Conservation (phyloP, 2,113 vertebrate species). For the Pterocles gutturalis region DNA sequence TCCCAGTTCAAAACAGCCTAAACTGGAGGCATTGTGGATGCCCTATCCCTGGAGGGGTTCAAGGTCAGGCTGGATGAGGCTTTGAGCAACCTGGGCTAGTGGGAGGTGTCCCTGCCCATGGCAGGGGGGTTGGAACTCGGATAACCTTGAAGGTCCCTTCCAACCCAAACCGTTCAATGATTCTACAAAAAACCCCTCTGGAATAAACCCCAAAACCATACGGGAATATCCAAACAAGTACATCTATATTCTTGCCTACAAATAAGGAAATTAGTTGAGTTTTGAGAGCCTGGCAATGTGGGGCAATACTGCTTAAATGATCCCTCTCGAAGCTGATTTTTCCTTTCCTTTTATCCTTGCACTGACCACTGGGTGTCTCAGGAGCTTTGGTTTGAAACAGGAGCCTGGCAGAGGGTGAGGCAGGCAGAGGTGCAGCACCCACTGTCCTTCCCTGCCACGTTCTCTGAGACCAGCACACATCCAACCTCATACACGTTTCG, state of each 20-base stretch:
- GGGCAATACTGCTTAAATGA: background rate
- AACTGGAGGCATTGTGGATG: background rate
- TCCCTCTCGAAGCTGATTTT: background rate
- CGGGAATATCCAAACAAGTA: background rate
- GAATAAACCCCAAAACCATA: fast-evolving
- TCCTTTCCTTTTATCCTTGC: background rate
- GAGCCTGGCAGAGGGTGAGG: background rate
- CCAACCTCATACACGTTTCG: background rate
- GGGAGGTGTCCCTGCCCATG: too few species aligned
- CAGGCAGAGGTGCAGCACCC: background rate
- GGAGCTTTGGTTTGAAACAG: background rate
- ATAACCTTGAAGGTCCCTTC: too few species aligned
- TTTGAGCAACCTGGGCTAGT: too few species aligned
- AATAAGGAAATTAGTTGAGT: background rate
- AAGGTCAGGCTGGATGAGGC: too few species aligned
- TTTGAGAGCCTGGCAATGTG: fast-evolving
- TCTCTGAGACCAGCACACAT: background rate
- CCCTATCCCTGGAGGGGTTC: too few species aligned
- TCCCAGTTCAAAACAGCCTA: background rate
- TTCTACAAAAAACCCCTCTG: fast-evolving
- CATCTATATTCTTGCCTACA: background rate
- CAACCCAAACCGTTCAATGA: too few species aligned
- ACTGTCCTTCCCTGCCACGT: background rate
- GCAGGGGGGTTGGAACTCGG: too few species aligned
- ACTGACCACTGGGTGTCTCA: slow-evolving; percentile 71